A percentile compares a stretch with the other conserved stretches of the same genome.
phyloP scores from a whole-genome alignment of 2,797 vertebrate genomes.

The Liasis olivaceus region DNA sequence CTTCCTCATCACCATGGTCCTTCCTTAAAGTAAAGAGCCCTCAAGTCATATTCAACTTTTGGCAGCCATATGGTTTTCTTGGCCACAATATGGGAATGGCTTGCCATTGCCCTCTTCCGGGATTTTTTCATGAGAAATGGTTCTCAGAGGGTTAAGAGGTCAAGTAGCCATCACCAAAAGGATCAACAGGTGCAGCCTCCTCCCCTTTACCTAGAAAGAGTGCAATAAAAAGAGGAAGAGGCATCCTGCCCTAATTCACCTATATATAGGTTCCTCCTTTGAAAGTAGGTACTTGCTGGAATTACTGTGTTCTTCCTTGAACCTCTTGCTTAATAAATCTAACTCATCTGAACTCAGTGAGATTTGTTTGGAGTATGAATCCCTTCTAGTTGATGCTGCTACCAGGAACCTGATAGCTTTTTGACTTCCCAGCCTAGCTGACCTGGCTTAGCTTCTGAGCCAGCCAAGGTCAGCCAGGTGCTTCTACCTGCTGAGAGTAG shows the following conservation, averaged over 20 bases:
- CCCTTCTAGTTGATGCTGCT: neutral
- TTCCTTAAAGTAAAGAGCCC: neutral
- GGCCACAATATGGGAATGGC: neutral
- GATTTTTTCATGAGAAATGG: neutral
- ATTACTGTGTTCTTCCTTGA: neutral
- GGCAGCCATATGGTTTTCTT: neutral
- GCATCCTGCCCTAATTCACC: neutral
- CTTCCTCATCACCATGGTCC: neutral
- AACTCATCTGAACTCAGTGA: neutral
- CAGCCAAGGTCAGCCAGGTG: neutral
- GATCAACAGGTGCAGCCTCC: neutral
- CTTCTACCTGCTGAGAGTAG: neutral
- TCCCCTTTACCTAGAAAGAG: neutral
- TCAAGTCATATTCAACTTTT: neutral
- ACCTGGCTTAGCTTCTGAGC: neutral
- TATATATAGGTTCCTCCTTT: neutral
- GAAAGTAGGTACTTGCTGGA: neutral
- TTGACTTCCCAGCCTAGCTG: neutral
- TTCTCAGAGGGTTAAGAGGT: neutral
- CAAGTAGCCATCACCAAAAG: neutral
- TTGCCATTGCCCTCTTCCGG: neutral
- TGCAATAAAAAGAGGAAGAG: neutral
- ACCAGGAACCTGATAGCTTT: neutral
- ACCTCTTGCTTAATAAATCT: neutral
- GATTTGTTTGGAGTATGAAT: neutral